phyloP scores from a whole-genome alignment of 2,888 invertebrate genomes.

The Deilephila porcellus region DNA sequence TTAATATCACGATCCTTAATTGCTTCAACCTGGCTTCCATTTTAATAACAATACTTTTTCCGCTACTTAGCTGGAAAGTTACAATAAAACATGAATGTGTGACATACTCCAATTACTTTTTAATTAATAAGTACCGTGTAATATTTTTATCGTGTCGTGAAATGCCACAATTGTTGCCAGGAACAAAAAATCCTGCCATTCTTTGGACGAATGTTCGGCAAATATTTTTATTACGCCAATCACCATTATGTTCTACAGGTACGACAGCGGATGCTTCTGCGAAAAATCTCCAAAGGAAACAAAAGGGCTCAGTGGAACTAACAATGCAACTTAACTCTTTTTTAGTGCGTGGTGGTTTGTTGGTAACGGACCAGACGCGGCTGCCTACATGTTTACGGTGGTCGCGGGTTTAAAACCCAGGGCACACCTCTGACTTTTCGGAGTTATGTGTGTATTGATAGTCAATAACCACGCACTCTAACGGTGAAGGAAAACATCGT shows the following conservation, averaged over 20 bases:
- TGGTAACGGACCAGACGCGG: too few species aligned
- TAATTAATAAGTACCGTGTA: neutral
- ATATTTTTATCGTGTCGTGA: conserved; percentile 15
- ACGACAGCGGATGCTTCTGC: neutral
- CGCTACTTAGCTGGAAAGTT: neutral
- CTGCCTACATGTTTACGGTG: too few species aligned
- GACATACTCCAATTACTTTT: conserved; percentile 15
- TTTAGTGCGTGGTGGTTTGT: too few species aligned
- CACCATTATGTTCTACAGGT: neutral
- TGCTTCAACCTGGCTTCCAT: neutral
- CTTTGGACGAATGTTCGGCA: neutral
- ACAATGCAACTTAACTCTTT: neutral
- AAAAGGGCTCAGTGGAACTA: neutral
- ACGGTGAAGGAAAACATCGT: too few species aligned
- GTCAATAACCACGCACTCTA: too few species aligned
- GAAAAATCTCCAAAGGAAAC: neutral
- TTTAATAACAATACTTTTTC: neutral
- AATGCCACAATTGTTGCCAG: neutral
- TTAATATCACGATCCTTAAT: neutral
- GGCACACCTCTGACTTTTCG: too few species aligned
- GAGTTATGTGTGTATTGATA: too few species aligned
- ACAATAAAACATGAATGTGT: conserved; percentile 1
- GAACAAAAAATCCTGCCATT: neutral
- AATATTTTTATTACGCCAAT: conserved; percentile 19
- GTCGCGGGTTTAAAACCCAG: too few species aligned